Percentiles rank a stretch among this genome's conserved stretches.
These are phyloP conservation scores for Entomobrya proxima DNA, from an alignment of 2,888 invertebrate species.

Conservation along the genomic window DNA sequence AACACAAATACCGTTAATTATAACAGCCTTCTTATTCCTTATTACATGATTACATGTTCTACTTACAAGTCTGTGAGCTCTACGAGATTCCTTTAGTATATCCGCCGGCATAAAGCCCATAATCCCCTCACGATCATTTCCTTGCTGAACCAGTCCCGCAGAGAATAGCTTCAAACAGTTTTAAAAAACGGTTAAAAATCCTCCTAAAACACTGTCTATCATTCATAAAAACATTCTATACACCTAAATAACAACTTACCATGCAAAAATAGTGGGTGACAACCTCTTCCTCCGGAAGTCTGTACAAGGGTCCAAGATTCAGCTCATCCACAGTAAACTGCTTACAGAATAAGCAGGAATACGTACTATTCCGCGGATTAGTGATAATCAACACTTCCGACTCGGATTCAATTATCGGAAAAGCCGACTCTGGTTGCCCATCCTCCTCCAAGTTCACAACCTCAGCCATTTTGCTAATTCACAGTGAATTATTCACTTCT, in stretches of 20 bases:
- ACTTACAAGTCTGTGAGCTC: conserved; percentile 80
- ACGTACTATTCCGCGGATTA: not conserved
- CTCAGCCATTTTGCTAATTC: not conserved
- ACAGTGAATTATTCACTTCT: no score
- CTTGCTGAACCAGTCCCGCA: conserved; percentile 84
- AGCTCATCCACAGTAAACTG: conserved; percentile 62
- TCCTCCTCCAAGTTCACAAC: not conserved
- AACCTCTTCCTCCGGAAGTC: conserved; percentile 35
- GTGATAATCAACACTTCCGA: not conserved
- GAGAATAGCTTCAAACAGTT: conserved; percentile 83
- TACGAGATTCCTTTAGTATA: conserved; percentile 83
- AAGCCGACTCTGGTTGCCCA: not conserved
- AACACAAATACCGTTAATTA: not conserved
- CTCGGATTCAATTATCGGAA: not conserved
- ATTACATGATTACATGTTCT: not conserved
- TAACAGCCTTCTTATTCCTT: not conserved
- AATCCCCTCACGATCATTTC: conserved; percentile 84
- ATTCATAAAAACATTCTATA: not conserved
- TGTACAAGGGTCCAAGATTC: conserved; percentile 70
- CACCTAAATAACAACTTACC: conserved; percentile 56
- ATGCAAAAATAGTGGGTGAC: conserved; percentile 73
- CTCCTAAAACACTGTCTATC: not conserved
- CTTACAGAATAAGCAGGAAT: conserved; percentile 70
- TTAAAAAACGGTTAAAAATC: not conserved
- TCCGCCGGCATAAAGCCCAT: conserved; percentile 85